Percentiles rank a stretch among this genome's conserved stretches.
Evolutionary conservation across 2,888 invertebrate genomes (phyloP).

Genomic region (Toxonevra muliebris): DNA sequence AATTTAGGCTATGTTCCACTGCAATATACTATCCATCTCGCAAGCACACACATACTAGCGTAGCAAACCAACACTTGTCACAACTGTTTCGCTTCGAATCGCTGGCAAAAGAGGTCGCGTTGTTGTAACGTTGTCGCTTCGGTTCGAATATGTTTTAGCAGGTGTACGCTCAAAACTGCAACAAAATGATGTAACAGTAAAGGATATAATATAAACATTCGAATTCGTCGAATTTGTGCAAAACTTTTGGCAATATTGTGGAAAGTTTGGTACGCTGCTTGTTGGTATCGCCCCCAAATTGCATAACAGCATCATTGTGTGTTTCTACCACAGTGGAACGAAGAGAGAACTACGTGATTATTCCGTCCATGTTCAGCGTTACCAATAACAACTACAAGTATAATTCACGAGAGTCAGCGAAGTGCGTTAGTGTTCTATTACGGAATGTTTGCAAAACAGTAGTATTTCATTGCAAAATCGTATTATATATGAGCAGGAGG

Average conservation of each 20-base stretch:
- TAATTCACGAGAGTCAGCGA: too few relatives aligned
- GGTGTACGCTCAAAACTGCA: slow-evolving; percentile 38
- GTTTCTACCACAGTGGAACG: slow-evolving; percentile 26
- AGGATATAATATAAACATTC: not conserved
- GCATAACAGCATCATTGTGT: slow-evolving; percentile 55
- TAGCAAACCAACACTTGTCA: too few relatives aligned
- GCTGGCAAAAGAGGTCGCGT: slow-evolving; percentile 39
- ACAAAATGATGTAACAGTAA: slow-evolving; percentile 48
- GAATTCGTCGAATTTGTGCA: slow-evolving; percentile 22
- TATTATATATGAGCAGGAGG: too few relatives aligned
- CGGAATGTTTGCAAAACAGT: too few relatives aligned
- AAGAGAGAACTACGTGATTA: not conserved
- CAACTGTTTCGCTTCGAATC: slow-evolving; percentile 37
- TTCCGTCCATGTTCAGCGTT: not conserved
- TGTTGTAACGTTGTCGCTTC: slow-evolving; percentile 42
- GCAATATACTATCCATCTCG: not conserved
- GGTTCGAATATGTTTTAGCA: slow-evolving; percentile 53
- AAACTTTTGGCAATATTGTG: slow-evolving; percentile 26
- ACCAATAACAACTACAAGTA: too few relatives aligned
- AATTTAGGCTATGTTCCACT: too few relatives aligned
- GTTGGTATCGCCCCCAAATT: slow-evolving; percentile 51
- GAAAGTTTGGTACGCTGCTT: slow-evolving; percentile 31
- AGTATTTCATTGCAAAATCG: too few relatives aligned
- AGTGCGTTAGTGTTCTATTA: too few relatives aligned
- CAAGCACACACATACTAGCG: not conserved